These are phyloP conservation scores for Chloropsis hardwickii DNA, from an alignment of 2,113 vertebrate genomes.

Conservation along the genomic window DNA sequence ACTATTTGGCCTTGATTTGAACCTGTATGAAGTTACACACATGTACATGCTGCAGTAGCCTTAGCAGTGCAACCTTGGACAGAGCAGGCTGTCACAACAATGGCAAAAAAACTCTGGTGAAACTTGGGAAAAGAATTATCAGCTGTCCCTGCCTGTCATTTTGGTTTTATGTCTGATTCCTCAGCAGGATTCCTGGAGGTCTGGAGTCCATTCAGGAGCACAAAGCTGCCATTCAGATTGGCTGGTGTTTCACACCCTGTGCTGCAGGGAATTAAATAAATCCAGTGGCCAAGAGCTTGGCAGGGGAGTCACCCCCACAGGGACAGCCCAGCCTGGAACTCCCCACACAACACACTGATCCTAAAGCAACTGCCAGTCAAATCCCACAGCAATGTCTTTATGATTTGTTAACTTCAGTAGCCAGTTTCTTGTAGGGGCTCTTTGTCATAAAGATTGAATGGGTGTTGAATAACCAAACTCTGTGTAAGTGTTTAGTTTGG, in stretches of 20 bases:
- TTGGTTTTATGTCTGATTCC: neutral
- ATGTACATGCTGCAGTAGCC: neutral
- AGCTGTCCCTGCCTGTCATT: neutral
- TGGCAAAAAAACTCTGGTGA: neutral
- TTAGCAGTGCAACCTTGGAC: neutral
- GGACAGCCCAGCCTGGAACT: neutral
- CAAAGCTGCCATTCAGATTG: neutral
- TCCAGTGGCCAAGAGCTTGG: neutral
- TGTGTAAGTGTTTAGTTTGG: neutral
- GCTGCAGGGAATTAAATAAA: neutral
- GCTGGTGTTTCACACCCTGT: neutral
- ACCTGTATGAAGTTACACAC: neutral
- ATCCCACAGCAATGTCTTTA: neutral
- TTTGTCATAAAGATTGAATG: neutral
- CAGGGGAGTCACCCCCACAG: neutral
- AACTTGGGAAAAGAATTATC: neutral
- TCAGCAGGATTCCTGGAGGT: neutral
- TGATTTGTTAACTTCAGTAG: neutral
- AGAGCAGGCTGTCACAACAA: neutral
- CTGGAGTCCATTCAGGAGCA: neutral
- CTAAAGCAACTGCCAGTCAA: neutral
- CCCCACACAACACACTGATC: neutral
- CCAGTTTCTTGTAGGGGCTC: neutral
- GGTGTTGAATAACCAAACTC: neutral
- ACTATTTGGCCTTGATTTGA: neutral